phyloP scores from a whole-genome alignment of 2,113 vertebrate species.

The Thryonomys swinderianus region DNA sequence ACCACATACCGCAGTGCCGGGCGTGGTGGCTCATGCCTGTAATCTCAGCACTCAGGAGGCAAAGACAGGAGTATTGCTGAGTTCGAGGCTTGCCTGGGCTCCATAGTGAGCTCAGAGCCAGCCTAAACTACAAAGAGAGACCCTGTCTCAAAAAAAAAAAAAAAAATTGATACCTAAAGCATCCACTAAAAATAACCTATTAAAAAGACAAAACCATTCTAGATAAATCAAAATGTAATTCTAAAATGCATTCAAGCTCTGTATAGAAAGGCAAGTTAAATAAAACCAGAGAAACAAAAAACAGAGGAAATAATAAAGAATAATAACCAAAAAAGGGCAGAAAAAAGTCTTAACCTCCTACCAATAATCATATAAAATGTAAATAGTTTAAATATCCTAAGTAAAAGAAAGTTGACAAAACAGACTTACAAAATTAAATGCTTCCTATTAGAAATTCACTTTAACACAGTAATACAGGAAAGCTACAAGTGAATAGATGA shows the following conservation, averaged over 20 bases:
- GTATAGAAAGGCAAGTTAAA: neutral
- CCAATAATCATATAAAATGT: neutral
- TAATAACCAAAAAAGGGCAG: neutral
- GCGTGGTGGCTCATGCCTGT: no score
- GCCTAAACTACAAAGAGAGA: no score
- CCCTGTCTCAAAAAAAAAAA: no score
- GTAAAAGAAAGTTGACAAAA: neutral
- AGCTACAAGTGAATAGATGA: neutral
- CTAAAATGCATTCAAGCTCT: slow-evolving; percentile 1
- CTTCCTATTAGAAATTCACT: neutral
- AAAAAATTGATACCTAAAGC: no score
- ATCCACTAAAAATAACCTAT: neutral
- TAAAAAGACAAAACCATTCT: neutral
- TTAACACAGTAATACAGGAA: neutral
- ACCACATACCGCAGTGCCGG: no score
- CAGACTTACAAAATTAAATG: neutral
- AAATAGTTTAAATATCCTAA: neutral
- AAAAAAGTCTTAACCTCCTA: neutral
- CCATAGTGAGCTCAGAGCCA: no score
- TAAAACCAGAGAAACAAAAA: neutral
- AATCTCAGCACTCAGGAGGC: no score
- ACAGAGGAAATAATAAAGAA: neutral
- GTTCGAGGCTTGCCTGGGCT: no score
- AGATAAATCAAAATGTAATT: neutral
- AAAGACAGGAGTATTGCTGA: no score